phyloP scores from a whole-genome alignment of 1,140 invertebrate species.

The Drosophila yakuba region DNA sequence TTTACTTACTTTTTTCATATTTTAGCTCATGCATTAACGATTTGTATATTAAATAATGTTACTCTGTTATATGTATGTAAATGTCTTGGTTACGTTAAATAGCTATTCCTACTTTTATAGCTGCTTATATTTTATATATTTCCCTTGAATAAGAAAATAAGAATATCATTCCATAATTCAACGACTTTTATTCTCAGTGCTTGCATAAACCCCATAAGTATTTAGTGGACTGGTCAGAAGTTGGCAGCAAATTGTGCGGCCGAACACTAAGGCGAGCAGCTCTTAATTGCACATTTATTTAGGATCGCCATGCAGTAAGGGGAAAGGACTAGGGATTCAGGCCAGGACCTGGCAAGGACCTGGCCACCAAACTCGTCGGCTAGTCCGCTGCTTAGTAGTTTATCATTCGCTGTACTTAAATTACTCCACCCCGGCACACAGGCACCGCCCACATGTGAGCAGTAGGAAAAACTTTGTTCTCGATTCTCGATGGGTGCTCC shows the following conservation, averaged over 20 bases:
- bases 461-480: conserved; percentile 61
- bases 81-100: too few relatives aligned
- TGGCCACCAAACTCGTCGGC: conserved; percentile 1
- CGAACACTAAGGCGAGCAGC: conserved; percentile 77
- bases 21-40: too few relatives aligned
- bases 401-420: conserved; percentile 79
- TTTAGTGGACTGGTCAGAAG: conserved; percentile 57
- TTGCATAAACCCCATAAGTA: conserved; percentile 30
- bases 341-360: neutral
- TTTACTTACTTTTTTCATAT: too few relatives aligned
- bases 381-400: conserved; percentile 74
- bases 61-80: too few relatives aligned
- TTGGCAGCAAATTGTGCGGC: conserved; percentile 80
- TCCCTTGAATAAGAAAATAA: neutral
- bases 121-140: neutral
- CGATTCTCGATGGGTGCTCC: conserved; percentile 47
- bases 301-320: conserved; percentile 62
- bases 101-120: neutral
- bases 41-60: too few relatives aligned
- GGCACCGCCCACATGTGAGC: conserved; percentile 28
- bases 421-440: conserved; percentile 43
- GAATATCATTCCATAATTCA: neutral
- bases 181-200: conserved; percentile 22
- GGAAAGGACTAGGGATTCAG: neutral
- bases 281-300: conserved; percentile 84